phyloP scores from a whole-genome alignment of 2,113 vertebrate genomes.

The Dinomys branickii region DNA sequence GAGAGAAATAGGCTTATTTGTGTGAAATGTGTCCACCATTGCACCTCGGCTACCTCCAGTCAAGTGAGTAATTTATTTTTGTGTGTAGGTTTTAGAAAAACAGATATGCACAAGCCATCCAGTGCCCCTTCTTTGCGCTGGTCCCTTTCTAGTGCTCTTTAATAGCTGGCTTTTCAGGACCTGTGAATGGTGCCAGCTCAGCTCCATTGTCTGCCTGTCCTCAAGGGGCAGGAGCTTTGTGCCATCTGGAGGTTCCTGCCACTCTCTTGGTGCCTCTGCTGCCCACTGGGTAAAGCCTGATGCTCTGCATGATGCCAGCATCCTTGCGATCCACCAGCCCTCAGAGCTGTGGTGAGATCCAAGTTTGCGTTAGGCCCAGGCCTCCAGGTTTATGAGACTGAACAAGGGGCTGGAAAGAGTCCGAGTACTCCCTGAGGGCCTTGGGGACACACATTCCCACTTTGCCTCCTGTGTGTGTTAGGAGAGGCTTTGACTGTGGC shows the following conservation, averaged over 20 bases:
- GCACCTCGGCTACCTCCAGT: conserved; percentile 17
- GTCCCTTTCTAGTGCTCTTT: too few species aligned
- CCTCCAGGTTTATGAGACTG: not conserved
- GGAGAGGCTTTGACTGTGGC: not conserved
- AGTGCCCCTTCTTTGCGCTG: accelerated
- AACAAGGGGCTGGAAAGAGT: not conserved
- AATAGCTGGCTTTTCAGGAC: not conserved
- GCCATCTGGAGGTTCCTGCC: not conserved
- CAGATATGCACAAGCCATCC: not conserved
- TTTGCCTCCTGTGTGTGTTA: not conserved
- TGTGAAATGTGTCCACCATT: not conserved
- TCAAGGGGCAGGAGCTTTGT: not conserved
- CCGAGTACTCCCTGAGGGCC: not conserved
- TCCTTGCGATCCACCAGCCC: too few species aligned
- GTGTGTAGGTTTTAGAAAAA: not conserved
- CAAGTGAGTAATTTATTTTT: not conserved
- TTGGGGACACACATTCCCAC: accelerated
- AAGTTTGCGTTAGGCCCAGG: not conserved
- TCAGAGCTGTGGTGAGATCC: not conserved
- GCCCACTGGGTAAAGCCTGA: not conserved
- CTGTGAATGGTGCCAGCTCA: not conserved
- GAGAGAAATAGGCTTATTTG: not conserved
- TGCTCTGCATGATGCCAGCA: not conserved
- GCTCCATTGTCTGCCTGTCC: accelerated
- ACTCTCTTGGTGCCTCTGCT: not conserved